These are phyloP conservation scores for Egretta garzetta DNA, from an alignment of 2,113 vertebrate genomes.

Conservation along the genomic window DNA sequence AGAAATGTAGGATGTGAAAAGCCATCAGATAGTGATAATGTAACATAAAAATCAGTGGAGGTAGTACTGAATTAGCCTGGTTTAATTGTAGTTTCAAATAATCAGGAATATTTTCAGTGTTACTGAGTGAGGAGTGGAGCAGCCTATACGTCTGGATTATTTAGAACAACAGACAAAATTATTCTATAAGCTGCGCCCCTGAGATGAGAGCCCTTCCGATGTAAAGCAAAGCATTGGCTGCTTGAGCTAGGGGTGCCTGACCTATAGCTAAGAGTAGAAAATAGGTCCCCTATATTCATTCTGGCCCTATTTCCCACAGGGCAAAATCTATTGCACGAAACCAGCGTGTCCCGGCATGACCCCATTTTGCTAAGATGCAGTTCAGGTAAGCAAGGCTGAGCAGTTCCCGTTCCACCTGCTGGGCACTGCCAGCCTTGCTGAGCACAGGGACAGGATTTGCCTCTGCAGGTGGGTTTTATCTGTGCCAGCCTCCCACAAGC, in stretches of 20 bases:
- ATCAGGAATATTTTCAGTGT: neutral
- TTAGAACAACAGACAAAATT: neutral
- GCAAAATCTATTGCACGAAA: neutral
- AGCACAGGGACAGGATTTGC: neutral
- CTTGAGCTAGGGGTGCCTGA: neutral
- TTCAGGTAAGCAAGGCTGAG: neutral
- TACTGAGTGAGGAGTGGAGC: neutral
- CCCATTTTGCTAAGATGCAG: neutral
- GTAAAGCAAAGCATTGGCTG: neutral
- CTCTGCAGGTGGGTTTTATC: neutral
- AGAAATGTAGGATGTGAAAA: neutral
- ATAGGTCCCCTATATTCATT: neutral
- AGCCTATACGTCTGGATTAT: neutral
- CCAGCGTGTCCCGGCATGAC: neutral
- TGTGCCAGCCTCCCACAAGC: neutral
- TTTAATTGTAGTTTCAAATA: neutral
- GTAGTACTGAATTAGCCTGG: neutral
- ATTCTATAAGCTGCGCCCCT: neutral
- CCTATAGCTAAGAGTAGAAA: neutral
- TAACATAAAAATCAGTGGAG: neutral
- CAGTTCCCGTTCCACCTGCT: neutral
- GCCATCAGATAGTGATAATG: fast-evolving
- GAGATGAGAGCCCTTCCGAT: neutral
- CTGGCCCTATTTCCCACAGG: neutral
- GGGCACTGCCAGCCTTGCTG: neutral